phyloP scores from a whole-genome alignment of 2,113 vertebrate species.

The Maccullochella peelii region DNA sequence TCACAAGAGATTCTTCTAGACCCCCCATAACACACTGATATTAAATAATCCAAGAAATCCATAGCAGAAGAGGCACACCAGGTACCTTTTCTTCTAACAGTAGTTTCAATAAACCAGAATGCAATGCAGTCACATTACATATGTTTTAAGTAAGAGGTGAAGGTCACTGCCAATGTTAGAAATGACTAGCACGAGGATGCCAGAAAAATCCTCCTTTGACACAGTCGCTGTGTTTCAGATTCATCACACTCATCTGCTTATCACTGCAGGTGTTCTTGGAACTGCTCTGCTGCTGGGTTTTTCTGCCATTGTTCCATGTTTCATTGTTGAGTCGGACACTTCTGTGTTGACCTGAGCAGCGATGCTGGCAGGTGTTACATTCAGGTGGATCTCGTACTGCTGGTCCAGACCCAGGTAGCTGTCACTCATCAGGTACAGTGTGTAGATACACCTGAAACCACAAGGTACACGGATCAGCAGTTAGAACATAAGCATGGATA shows the following conservation, averaged over 20 bases:
- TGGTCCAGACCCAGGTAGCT: slow-evolving; percentile 98
- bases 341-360: slow-evolving; percentile 85
- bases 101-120: neutral
- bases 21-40: neutral
- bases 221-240: neutral
- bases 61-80: neutral
- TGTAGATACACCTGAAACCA: slow-evolving; percentile 92
- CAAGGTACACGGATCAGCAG: neutral
- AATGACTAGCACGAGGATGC: neutral
- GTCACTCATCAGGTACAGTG: slow-evolving; percentile 97
- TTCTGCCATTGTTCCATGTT: neutral
- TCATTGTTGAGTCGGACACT: slow-evolving; percentile 54
- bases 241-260: neutral
- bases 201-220: neutral
- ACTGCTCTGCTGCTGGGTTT: neutral
- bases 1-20: neutral
- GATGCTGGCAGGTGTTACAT: slow-evolving; percentile 83
- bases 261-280: no score
- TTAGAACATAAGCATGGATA: no score
- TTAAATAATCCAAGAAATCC: neutral
- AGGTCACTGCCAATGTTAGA: neutral
- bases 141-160: neutral
- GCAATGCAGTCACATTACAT: neutral
- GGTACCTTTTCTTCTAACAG: neutral
- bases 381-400: slow-evolving; percentile 95